Conservation (phyloP, 2,888 invertebrate species). For the Eilema depressum region DNA sequence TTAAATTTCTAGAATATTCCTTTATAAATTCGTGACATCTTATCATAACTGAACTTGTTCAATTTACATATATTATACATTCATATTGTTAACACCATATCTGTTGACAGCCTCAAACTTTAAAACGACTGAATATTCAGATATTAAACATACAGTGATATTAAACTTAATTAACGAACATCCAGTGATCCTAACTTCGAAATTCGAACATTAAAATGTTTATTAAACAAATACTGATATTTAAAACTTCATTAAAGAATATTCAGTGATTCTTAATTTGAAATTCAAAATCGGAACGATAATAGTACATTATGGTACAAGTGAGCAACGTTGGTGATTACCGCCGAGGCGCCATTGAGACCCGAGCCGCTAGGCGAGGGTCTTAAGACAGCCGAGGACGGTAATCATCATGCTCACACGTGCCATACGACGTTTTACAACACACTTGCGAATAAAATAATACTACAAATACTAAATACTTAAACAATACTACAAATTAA, state of each 20-base stretch:
- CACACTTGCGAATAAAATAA: no score
- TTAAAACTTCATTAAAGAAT: not conserved
- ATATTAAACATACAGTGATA: not conserved
- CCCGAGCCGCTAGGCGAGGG: no score
- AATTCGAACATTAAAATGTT: not conserved
- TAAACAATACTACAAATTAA: no score
- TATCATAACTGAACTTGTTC: constrained; percentile 2
- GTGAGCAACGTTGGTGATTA: no score
- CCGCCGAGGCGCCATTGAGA: no score
- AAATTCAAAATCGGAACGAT: not conserved
- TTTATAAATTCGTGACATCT: not conserved
- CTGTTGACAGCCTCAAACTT: not conserved
- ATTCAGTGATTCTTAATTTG: not conserved
- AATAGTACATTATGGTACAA: no score
- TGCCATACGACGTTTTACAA: no score
- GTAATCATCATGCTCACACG: no score
- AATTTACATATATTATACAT: not conserved
- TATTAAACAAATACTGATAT: not conserved
- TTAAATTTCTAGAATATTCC: not conserved
- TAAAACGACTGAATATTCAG: not conserved
- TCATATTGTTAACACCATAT: not conserved
- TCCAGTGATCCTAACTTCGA: not conserved
- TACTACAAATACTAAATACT: no score
- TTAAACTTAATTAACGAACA: not conserved
- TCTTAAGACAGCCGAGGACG: no score